Percentiles rank a stretch among this genome's conserved stretches.
These are phyloP conservation scores for Linurgus olivaceus DNA, from an alignment of 2,797 vertebrate species.

Conservation along the genomic window DNA sequence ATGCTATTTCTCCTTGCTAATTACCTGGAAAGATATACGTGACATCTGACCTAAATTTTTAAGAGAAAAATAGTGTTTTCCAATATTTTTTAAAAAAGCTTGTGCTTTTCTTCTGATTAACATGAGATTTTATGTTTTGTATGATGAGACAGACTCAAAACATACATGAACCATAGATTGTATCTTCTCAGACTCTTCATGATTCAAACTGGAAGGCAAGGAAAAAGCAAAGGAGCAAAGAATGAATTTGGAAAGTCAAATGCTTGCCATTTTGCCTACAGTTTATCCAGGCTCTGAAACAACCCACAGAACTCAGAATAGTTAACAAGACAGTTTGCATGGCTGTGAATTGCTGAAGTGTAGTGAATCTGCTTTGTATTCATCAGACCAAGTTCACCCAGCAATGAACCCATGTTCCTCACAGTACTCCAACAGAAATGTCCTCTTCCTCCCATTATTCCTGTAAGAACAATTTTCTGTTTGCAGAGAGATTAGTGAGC, in stretches of 20 bases:
- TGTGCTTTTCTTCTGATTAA: background rate
- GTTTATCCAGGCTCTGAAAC: background rate
- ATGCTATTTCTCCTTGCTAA: slow-evolving; percentile 44
- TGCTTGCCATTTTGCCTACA: background rate
- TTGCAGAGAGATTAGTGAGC: background rate
- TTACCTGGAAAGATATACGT: slow-evolving; percentile 50
- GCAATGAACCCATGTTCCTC: background rate
- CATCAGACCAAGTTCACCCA: background rate
- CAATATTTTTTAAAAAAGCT: background rate
- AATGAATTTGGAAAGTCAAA: background rate
- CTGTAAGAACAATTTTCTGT: background rate
- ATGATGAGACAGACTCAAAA: background rate
- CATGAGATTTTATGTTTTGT: background rate
- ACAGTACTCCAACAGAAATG: background rate
- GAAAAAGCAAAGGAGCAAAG: background rate
- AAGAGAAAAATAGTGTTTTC: background rate
- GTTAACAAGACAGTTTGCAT: background rate
- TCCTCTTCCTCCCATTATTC: background rate
- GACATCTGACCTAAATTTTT: slow-evolving; percentile 39
- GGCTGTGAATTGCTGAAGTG: background rate
- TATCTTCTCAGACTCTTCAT: background rate
- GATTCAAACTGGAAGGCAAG: background rate
- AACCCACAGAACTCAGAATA: background rate
- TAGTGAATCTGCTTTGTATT: background rate
- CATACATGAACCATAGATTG: background rate